Percentiles rank a stretch among this genome's conserved stretches.
phyloP scores from a whole-genome alignment of 1,140 invertebrate species.

The Drosophila orosa region DNA sequence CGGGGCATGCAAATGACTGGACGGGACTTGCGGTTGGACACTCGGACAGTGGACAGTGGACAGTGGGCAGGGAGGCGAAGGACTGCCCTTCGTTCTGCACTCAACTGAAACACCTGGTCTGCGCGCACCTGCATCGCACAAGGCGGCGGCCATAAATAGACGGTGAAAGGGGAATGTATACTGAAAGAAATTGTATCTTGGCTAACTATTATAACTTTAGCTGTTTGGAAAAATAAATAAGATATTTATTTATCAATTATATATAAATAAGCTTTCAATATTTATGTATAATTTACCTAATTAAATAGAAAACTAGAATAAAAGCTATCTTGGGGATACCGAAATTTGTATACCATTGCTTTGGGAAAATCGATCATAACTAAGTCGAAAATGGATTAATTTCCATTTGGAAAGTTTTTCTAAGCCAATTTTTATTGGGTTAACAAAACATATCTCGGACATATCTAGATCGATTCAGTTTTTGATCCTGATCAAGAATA shows the following conservation, averaged over 20 bases:
- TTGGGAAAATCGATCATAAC: too few relatives aligned
- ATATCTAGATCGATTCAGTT: too few relatives aligned
- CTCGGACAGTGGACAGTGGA: slow-evolving; percentile 16
- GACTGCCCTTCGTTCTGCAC: background rate
- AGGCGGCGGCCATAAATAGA: slow-evolving; percentile 60
- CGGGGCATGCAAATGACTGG: slow-evolving; percentile 60
- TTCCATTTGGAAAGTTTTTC: too few relatives aligned
- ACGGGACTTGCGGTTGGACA: slow-evolving; percentile 29
- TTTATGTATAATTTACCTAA: background rate
- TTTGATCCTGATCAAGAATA: too few relatives aligned
- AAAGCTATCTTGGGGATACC: too few relatives aligned
- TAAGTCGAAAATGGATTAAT: too few relatives aligned
- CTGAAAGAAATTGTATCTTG: background rate
- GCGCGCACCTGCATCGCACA: slow-evolving; percentile 24
- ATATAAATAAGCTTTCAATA: background rate
- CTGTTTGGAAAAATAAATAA: background rate
- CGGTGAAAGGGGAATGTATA: slow-evolving; percentile 7
- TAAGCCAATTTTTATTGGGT: too few relatives aligned
- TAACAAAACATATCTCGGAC: too few relatives aligned
- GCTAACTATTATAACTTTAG: background rate
- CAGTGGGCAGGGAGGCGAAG: background rate
- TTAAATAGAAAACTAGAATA: background rate
- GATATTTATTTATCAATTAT: background rate
- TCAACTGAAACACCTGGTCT: slow-evolving; percentile 12
- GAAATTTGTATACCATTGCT: too few relatives aligned